Conservation (phyloP, 2,797 vertebrate species). For the Sebastes hubbsi region DNA sequence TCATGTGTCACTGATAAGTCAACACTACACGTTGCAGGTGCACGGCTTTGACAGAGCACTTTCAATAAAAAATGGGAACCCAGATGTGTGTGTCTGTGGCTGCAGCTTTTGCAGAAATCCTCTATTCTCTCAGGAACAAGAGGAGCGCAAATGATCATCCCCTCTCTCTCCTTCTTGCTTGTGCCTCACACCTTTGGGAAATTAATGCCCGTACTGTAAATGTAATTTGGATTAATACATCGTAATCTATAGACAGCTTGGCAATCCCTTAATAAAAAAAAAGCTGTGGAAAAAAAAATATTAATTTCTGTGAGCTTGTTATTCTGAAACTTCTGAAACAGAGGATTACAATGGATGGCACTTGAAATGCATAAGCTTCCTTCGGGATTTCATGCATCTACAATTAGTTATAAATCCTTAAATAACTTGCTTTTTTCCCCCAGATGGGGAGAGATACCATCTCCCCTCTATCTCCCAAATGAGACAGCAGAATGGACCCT, state of each 20-base stretch:
- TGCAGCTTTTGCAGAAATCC: slow-evolving; percentile 34
- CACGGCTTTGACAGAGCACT: not conserved
- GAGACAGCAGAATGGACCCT: slow-evolving; percentile 40
- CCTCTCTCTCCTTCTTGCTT: not conserved
- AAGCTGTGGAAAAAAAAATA: slow-evolving; percentile 6
- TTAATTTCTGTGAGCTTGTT: slow-evolving; percentile 39
- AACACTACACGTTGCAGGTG: not conserved
- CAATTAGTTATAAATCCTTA: slow-evolving; percentile 53
- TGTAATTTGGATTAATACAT: slow-evolving; percentile 64
- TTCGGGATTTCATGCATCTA: slow-evolving; percentile 48
- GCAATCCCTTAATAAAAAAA: slow-evolving; percentile 26
- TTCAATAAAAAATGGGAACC: slow-evolving; percentile 3
- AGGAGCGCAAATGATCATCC: slow-evolving; percentile 36
- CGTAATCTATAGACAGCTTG: slow-evolving; percentile 42
- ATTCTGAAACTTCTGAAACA: slow-evolving; percentile 41
- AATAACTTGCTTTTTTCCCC: slow-evolving; percentile 40
- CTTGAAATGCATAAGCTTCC: slow-evolving; percentile 22
- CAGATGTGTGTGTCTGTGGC: slow-evolving; percentile 19
- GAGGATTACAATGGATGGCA: slow-evolving; percentile 34
- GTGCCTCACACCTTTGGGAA: slow-evolving; percentile 50
- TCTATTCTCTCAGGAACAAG: slow-evolving; percentile 20
- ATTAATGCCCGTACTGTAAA: slow-evolving; percentile 46
- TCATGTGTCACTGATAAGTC: slow-evolving; percentile 6
- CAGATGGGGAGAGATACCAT: slow-evolving; percentile 18
- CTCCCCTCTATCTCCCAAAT: slow-evolving; percentile 44